phyloP scores from a whole-genome alignment of 2,888 invertebrate species.

The Scaptodrosophila latifasciaeformis region DNA sequence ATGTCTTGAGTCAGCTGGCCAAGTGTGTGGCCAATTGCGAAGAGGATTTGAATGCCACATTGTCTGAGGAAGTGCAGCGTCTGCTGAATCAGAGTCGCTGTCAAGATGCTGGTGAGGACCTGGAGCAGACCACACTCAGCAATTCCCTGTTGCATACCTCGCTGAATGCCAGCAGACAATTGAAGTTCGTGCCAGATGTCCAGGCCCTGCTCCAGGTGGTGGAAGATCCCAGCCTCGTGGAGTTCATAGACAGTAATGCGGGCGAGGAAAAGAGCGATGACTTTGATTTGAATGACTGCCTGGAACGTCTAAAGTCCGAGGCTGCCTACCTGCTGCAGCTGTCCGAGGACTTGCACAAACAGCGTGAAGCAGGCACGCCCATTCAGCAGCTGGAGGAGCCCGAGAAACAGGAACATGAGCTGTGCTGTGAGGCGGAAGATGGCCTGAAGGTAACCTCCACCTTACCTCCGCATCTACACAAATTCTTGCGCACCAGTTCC shows the following conservation, averaged over 20 bases:
- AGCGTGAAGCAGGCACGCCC: conserved; percentile 14
- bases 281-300: conserved; percentile 81
- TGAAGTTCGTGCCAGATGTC: conserved; percentile 85
- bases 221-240: conserved; percentile 79
- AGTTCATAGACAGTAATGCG: conserved; percentile 79
- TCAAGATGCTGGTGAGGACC: conserved; percentile 49
- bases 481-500: conserved; percentile 69
- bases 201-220: conserved; percentile 78
- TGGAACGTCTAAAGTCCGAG: conserved; percentile 81
- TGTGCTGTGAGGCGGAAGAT: conserved; percentile 61
- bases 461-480: conserved; percentile 50
- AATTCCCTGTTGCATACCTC: conserved; percentile 53
- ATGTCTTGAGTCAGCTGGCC: conserved; percentile 81
- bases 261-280: conserved; percentile 57
- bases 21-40: conserved; percentile 86
- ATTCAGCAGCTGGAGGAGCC: conserved; percentile 55
- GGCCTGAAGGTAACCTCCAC: conserved; percentile 49
- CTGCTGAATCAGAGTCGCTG: conserved; percentile 57
- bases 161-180: conserved; percentile 73
- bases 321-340: conserved; percentile 82
- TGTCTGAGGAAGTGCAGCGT: conserved; percentile 78
- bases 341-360: conserved; percentile 74
- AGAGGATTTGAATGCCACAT: conserved; percentile 85
- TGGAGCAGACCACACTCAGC: conserved; percentile 53
- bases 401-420: conserved; percentile 57